Evolutionary conservation across 2,888 invertebrate species (phyloP).

Genomic region (Pemphredon lugubris): DNA sequence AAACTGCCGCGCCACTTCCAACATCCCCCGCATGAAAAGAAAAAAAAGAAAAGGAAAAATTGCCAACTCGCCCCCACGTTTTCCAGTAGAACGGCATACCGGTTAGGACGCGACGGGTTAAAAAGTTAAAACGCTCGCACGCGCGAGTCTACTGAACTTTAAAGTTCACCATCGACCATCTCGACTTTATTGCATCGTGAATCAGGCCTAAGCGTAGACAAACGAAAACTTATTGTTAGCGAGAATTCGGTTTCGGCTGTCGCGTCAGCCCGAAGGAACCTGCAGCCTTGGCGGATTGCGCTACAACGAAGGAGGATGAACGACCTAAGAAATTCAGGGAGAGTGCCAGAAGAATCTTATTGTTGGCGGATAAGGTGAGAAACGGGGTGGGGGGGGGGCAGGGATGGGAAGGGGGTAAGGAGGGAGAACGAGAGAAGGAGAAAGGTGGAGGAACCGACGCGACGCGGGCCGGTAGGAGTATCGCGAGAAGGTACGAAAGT

Average conservation of each 20-base stretch:
- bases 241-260: background rate
- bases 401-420: slow-evolving; percentile 11
- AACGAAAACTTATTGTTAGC: too few species aligned
- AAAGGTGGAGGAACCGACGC: slow-evolving; percentile 41
- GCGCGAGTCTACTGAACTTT: slow-evolving; percentile 44
- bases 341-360: slow-evolving; percentile 24
- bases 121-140: too few species aligned
- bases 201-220: too few species aligned
- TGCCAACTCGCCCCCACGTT: too few species aligned
- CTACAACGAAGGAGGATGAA: slow-evolving; percentile 1
- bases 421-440: slow-evolving; percentile 36
- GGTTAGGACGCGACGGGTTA: too few species aligned
- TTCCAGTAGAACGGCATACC: too few species aligned
- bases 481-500: slow-evolving; percentile 73
- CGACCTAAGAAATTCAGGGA: slow-evolving; percentile 8
- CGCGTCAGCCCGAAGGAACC: too few species aligned
- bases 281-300: slow-evolving; percentile 24
- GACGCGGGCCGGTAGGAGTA: slow-evolving; percentile 34
- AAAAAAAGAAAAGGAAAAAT: too few species aligned
- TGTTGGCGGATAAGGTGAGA: background rate
- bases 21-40: too few species aligned
- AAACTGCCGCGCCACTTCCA: too few species aligned
- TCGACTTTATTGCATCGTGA: background rate
- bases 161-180: slow-evolving; percentile 43
- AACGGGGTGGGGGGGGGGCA: slow-evolving; percentile 18